Conservation (phyloP, 2,113 vertebrate genomes). For the Solenodon paradoxus region DNA sequence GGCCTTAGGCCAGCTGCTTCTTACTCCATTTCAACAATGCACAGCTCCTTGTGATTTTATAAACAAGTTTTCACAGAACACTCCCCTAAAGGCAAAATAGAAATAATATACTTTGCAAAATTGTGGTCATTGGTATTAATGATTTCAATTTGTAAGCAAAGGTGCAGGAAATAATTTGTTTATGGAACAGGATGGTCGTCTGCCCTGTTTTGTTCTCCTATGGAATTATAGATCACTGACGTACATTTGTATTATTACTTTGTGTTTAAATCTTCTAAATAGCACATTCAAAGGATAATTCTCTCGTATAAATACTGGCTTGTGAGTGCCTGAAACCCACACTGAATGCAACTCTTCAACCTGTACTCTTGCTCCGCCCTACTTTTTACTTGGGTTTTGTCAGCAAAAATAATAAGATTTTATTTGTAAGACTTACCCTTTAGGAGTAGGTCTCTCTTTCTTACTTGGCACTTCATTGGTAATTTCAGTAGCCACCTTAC, state of each 20-base stretch:
- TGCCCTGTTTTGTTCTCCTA: slow-evolving; percentile 37
- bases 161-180: background rate
- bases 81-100: slow-evolving; percentile 38
- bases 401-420: background rate
- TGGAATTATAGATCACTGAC: slow-evolving; percentile 58
- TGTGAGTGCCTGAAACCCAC: background rate
- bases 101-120: slow-evolving; percentile 54
- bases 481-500: background rate
- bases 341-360: background rate
- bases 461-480: background rate
- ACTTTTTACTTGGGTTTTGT: background rate
- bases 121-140: slow-evolving; percentile 62
- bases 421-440: background rate
- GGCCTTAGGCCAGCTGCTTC: background rate
- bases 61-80: slow-evolving; percentile 40
- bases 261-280: slow-evolving; percentile 51
- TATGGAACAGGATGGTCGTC: background rate
- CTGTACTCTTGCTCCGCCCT: background rate
- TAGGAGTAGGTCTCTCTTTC: background rate
- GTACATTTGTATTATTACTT: slow-evolving; percentile 58
- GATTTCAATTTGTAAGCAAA: slow-evolving; percentile 47
- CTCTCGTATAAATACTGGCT: slow-evolving; percentile 20
- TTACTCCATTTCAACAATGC: slow-evolving; percentile 21
- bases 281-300: slow-evolving; percentile 51
- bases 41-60: background rate